Evolutionary conservation across 2,113 vertebrate genomes (phyloP).

Genomic region (Pseudorectes ferrugineus): DNA sequence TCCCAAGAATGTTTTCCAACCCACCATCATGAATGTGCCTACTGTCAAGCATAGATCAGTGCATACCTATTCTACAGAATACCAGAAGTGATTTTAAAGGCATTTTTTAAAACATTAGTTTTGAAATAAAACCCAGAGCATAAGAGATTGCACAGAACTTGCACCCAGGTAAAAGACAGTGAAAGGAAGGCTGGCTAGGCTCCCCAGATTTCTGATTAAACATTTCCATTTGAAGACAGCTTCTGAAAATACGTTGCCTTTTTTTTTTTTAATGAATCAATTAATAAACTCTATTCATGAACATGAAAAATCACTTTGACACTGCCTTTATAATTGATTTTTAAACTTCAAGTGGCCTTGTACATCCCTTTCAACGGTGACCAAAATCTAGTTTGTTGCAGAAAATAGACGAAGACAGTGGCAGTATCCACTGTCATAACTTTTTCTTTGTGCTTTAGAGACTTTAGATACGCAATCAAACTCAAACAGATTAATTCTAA

Average conservation of each 20-base stretch:
- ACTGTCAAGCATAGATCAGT: not conserved
- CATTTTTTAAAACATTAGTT: not conserved
- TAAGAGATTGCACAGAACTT: not conserved
- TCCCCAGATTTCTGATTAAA: not conserved
- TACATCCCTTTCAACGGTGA: not conserved
- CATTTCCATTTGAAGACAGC: not conserved
- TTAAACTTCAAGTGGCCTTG: not conserved
- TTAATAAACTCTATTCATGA: not conserved
- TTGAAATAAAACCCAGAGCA: not conserved
- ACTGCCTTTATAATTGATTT: not conserved
- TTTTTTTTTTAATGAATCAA: not conserved
- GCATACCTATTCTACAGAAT: not conserved
- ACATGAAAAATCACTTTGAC: not conserved
- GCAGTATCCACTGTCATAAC: not conserved
- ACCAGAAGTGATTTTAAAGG: not conserved
- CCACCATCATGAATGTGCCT: not conserved
- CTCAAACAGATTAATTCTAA: not conserved
- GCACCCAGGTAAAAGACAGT: not conserved
- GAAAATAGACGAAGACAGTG: not conserved
- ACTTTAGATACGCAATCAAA: not conserved
- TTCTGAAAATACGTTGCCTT: not conserved
- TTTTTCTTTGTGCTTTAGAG: not conserved
- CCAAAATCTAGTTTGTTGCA: not conserved
- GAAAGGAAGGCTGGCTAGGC: not conserved
- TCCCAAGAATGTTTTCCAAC: not conserved